A percentile compares a stretch with the other conserved stretches of the same genome.
phyloP scores from a whole-genome alignment of 1,140 invertebrate species.

The Camponotus floridanus region DNA sequence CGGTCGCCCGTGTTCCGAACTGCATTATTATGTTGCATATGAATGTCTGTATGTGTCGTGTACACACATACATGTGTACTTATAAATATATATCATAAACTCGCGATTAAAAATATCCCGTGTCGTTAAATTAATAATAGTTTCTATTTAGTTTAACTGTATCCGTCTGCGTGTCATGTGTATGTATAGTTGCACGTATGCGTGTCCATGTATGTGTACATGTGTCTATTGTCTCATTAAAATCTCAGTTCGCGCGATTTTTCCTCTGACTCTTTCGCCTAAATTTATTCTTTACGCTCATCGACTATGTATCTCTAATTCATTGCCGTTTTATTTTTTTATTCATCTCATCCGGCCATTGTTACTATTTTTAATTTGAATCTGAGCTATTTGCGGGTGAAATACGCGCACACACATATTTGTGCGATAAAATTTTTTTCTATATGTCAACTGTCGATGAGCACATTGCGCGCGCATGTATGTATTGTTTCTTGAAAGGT shows the following conservation, averaged over 20 bases:
- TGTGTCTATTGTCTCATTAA: constrained; percentile 26
- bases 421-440: neutral
- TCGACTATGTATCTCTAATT: neutral
- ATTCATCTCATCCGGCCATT: neutral
- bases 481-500: constrained; percentile 32
- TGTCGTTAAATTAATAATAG: constrained; percentile 45
- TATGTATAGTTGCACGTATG: neutral
- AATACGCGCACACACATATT: neutral
- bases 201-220: neutral
- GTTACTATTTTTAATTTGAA: constrained; percentile 40
- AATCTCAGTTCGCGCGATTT: neutral
- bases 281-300: neutral
- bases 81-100: constrained; percentile 65
- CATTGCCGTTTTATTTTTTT: neutral
- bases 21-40: constrained; percentile 63
- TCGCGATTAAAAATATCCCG: constrained; percentile 63
- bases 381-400: neutral
- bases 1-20: constrained; percentile 64
- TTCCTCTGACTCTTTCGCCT: neutral
- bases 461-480: neutral
- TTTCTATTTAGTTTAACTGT: constrained; percentile 55
- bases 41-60: constrained; percentile 6
- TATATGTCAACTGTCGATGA: neutral
- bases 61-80: constrained; percentile 32
- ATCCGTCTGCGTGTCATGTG: constrained; percentile 43